Percentiles rank a stretch among this genome's conserved stretches.
Evolutionary conservation across 2,888 invertebrate genomes (phyloP).

Genomic region (Phania funesta): DNA sequence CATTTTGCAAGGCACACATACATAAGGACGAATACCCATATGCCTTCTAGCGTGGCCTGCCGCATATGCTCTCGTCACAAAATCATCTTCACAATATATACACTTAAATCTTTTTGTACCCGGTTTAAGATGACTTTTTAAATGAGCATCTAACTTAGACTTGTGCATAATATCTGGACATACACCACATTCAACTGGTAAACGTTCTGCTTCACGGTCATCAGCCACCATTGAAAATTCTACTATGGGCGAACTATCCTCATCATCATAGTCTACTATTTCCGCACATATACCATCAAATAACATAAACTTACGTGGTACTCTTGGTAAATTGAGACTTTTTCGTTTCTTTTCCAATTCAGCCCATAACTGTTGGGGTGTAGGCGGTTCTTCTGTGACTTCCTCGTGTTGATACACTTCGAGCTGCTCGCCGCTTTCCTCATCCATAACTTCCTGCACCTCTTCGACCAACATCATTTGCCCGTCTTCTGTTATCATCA

Average conservation of each 20-base stretch:
- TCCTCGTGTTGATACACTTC: constrained; percentile 63
- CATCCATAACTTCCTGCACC: constrained; percentile 55
- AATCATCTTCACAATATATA: constrained; percentile 65
- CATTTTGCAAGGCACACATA: constrained; percentile 64
- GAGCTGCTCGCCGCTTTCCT: constrained; percentile 58
- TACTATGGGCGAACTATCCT: constrained; percentile 63
- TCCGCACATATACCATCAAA: constrained; percentile 63
- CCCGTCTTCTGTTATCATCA: constrained; percentile 58
- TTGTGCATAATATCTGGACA: constrained; percentile 65
- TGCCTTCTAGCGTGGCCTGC: constrained; percentile 63
- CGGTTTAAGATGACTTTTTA: constrained; percentile 54
- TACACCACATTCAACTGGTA: constrained; percentile 62
- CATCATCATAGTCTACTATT: constrained; percentile 66
- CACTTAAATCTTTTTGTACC: constrained; percentile 59
- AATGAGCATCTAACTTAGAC: constrained; percentile 58
- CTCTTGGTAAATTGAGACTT: constrained; percentile 51
- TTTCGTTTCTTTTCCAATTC: constrained; percentile 63
- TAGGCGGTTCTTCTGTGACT: constrained; percentile 49
- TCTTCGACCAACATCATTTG: constrained; percentile 65
- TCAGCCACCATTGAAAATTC: constrained; percentile 64
- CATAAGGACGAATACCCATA: constrained; percentile 64
- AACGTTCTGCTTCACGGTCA: constrained; percentile 56
- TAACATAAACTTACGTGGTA: constrained; percentile 61
- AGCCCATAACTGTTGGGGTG: constrained; percentile 47
- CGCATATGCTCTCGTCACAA: constrained; percentile 62